These are phyloP conservation scores for Lysandra bellargus DNA, from an alignment of 2,888 invertebrate species.

Conservation along the genomic window DNA sequence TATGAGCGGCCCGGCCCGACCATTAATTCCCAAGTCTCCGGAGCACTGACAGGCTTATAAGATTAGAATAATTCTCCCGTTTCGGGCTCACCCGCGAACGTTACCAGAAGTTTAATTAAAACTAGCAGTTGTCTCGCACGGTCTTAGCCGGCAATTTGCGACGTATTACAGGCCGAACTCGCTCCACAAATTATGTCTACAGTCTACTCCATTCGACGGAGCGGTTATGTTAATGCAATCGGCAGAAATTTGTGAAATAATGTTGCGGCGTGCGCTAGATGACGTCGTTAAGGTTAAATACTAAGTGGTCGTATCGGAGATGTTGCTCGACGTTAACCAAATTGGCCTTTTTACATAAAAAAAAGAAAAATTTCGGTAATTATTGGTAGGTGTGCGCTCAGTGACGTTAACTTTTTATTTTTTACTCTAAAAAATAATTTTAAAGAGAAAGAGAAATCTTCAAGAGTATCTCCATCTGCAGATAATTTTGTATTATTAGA, in stretches of 20 bases:
- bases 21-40: constrained; percentile 62
- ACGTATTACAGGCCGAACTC: constrained; percentile 79
- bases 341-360: neutral
- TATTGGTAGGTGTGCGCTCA: constrained; percentile 32
- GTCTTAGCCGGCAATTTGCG: constrained; percentile 80
- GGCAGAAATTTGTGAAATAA: constrained; percentile 64
- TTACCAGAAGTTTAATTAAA: constrained; percentile 80
- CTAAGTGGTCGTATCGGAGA: constrained; percentile 43
- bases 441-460: neutral
- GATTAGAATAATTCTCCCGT: constrained; percentile 80
- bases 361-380: neutral
- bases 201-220: constrained; percentile 78
- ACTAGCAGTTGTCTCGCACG: constrained; percentile 81
- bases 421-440: neutral
- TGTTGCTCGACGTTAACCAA: neutral
- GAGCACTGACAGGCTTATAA: constrained; percentile 74
- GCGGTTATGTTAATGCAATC: constrained; percentile 78
- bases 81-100: constrained; percentile 70
- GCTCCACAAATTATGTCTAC: constrained; percentile 78
- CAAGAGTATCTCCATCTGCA: neutral
- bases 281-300: constrained; percentile 68
- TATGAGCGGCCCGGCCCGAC: constrained; percentile 12
- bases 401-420: neutral
- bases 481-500: neutral
- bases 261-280: constrained; percentile 67